Conservation (phyloP, 2,797 vertebrate genomes). For the Apogon talboti region DNA sequence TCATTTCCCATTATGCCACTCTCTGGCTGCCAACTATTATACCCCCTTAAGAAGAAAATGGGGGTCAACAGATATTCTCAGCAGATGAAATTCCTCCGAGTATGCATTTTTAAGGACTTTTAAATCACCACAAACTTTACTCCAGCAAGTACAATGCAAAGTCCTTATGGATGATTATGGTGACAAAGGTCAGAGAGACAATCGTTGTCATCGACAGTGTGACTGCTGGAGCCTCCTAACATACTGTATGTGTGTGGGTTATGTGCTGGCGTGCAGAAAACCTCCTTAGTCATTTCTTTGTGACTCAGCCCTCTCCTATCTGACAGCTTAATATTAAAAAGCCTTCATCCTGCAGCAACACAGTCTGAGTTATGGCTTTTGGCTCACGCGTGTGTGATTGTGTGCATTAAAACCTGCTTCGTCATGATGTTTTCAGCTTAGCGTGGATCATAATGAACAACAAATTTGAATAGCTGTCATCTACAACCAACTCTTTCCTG, state of each 20-base stretch:
- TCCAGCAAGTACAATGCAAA: constrained; percentile 34
- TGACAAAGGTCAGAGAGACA: constrained; percentile 56
- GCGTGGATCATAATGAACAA: constrained; percentile 63
- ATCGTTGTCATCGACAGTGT: constrained; percentile 29
- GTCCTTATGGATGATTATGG: constrained; percentile 20
- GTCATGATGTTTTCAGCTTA: constrained; percentile 71
- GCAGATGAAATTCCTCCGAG: constrained; percentile 19
- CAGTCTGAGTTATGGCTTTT: constrained; percentile 58
- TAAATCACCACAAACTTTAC: constrained; percentile 35
- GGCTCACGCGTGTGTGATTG: constrained; percentile 34
- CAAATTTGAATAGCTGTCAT: constrained; percentile 67
- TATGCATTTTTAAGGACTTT: constrained; percentile 34
- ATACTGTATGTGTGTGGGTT: constrained; percentile 15
- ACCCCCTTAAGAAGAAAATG: constrained; percentile 30
- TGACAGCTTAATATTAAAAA: constrained; percentile 73
- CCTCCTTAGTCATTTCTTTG: constrained; percentile 63
- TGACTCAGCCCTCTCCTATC: constrained; percentile 57
- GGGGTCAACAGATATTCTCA: constrained; percentile 34
- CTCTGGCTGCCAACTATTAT: constrained; percentile 33
- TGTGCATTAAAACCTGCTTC: constrained; percentile 65
- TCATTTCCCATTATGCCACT: constrained; percentile 15
- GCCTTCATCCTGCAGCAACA: constrained; percentile 60
- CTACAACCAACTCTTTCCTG: constrained; percentile 37
- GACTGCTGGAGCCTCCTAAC: constrained; percentile 23
- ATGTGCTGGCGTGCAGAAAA: constrained; percentile 35